phyloP scores from a whole-genome alignment of 2,888 invertebrate species.

The Chymomyza amoena region DNA sequence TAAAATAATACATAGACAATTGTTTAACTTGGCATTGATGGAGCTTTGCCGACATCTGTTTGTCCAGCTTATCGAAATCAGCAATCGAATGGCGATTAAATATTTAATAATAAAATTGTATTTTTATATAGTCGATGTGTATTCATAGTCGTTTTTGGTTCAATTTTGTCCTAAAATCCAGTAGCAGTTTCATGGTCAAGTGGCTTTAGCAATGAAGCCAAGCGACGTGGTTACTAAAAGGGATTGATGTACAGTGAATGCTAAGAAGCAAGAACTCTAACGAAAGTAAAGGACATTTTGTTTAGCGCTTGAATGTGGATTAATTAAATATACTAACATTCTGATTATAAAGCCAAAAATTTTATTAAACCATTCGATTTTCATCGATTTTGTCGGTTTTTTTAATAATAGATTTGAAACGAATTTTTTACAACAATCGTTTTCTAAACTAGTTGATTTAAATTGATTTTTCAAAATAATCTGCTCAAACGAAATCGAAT shows the following conservation, averaged over 20 bases:
- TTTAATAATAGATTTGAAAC: too few species aligned
- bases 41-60: background rate
- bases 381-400: too few species aligned
- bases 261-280: conserved; percentile 7
- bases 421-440: too few species aligned
- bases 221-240: conserved; percentile 4
- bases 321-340: too few species aligned
- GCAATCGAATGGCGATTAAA: background rate
- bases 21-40: background rate
- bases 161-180: background rate
- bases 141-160: background rate
- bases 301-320: too few species aligned
- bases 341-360: too few species aligned
- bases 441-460: too few species aligned
- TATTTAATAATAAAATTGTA: background rate
- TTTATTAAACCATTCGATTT: too few species aligned
- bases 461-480: too few species aligned
- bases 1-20: background rate
- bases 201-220: background rate
- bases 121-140: background rate
- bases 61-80: background rate
- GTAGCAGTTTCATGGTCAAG: background rate
- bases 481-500: too few species aligned
- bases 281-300: background rate
- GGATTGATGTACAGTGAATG: background rate